Evolutionary conservation across 1,140 invertebrate genomes (phyloP).

Genomic region (Notospermus geniculatus): DNA sequence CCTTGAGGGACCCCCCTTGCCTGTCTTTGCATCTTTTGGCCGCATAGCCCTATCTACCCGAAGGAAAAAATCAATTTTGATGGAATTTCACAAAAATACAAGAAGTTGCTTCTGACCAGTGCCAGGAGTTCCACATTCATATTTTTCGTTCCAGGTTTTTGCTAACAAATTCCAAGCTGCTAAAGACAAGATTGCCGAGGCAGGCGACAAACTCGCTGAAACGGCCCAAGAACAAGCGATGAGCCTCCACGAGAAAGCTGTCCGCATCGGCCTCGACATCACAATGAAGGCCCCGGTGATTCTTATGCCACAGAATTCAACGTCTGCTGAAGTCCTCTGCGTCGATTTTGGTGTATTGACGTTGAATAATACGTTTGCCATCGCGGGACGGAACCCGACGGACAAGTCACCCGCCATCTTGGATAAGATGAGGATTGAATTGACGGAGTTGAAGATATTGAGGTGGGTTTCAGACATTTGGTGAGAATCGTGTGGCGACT

Average conservation of each 20-base stretch:
- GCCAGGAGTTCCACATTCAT: too few species aligned
- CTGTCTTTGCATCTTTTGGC: too few species aligned
- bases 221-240: slow-evolving; percentile 82
- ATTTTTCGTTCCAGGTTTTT: slow-evolving; percentile 68
- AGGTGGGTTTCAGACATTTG: slow-evolving; percentile 57
- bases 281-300: slow-evolving; percentile 83
- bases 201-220: slow-evolving; percentile 82
- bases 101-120: too few species aligned
- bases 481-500: neutral
- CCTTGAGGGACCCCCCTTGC: too few species aligned
- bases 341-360: slow-evolving; percentile 73
- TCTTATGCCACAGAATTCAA: slow-evolving; percentile 80
- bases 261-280: slow-evolving; percentile 74
- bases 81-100: too few species aligned
- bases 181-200: slow-evolving; percentile 78
- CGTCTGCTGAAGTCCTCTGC: slow-evolving; percentile 71
- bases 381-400: slow-evolving; percentile 25
- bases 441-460: slow-evolving; percentile 76
- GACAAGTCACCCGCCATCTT: slow-evolving; percentile 64
- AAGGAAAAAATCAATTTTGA: too few species aligned
- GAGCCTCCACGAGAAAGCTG: slow-evolving; percentile 77
- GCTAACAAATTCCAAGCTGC: slow-evolving; percentile 85
- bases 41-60: too few species aligned
- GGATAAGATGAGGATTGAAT: slow-evolving; percentile 67
- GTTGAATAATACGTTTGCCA: slow-evolving; percentile 38